phyloP scores from a whole-genome alignment of 2,888 invertebrate genomes.

The Monopis laevigella region DNA sequence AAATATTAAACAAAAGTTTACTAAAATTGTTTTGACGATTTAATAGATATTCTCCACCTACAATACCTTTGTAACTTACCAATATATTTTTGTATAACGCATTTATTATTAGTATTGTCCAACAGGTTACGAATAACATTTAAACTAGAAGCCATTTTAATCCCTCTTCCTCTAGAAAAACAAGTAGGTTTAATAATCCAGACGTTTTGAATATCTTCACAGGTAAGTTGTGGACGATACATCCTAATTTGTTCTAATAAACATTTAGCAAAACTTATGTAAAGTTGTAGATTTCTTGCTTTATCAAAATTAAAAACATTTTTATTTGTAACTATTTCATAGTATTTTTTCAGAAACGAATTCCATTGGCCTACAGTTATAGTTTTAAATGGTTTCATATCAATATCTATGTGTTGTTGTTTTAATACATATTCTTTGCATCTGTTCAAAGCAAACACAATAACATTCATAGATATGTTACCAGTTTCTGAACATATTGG shows the following conservation, averaged over 20 bases:
- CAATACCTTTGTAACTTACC: too few relatives aligned
- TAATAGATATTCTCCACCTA: too few relatives aligned
- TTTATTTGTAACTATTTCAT: slow-evolving; percentile 68
- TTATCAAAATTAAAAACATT: slow-evolving; percentile 53
- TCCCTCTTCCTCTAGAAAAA: slow-evolving; percentile 84
- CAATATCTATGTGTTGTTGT: slow-evolving; percentile 73
- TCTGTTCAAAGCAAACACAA: slow-evolving; percentile 77
- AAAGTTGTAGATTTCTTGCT: slow-evolving; percentile 38
- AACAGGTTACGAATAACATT: slow-evolving; percentile 74
- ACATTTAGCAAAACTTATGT: slow-evolving; percentile 54
- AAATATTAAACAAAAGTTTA: too few relatives aligned
- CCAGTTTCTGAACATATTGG: slow-evolving; percentile 61
- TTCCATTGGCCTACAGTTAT: slow-evolving; percentile 71
- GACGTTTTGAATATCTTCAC: slow-evolving; percentile 84
- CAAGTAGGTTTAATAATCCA: slow-evolving; percentile 92
- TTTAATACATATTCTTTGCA: slow-evolving; percentile 71
- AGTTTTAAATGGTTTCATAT: slow-evolving; percentile 38
- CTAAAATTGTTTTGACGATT: too few relatives aligned
- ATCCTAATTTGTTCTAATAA: slow-evolving; percentile 67
- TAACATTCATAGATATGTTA: slow-evolving; percentile 58
- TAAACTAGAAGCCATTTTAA: slow-evolving; percentile 79
- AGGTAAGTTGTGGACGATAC: slow-evolving; percentile 70
- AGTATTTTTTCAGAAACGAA: slow-evolving; percentile 72
- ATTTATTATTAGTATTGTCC: slow-evolving; percentile 69
- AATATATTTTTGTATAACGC: slow-evolving; percentile 91